Conservation (phyloP, 2,113 vertebrate genomes). For the Alethe castanea region DNA sequence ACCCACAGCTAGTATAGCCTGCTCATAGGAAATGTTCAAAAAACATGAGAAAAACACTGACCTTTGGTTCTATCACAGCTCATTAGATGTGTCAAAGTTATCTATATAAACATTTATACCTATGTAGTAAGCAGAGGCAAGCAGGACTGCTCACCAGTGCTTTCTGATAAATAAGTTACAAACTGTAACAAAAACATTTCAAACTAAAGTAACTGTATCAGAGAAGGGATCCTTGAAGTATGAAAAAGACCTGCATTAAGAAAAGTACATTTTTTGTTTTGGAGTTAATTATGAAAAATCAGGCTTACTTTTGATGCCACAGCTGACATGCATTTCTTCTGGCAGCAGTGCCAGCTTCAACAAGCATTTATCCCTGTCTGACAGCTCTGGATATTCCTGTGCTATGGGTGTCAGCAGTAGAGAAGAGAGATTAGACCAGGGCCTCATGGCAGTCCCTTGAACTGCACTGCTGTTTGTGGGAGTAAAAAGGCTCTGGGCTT, state of each 20-base stretch:
- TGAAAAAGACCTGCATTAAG: neutral
- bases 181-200: neutral
- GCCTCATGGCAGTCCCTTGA: neutral
- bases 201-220: neutral
- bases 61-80: neutral
- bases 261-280: neutral
- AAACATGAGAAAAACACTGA: neutral
- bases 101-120: neutral
- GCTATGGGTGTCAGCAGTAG: neutral
- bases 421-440: neutral
- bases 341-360: neutral
- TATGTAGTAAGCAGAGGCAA: neutral
- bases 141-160: neutral
- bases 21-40: neutral
- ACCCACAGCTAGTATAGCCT: neutral
- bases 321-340: neutral
- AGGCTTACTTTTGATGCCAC: neutral
- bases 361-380: neutral
- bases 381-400: neutral
- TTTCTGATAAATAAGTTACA: neutral
- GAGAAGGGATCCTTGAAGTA: neutral
- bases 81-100: accelerated
- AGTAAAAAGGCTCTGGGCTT: neutral
- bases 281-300: neutral
- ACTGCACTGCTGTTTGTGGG: neutral